A percentile compares a stretch with the other conserved stretches of the same genome.
Evolutionary conservation across 2,113 vertebrate species (phyloP).

Genomic region (Ictalurus punctatus): DNA sequence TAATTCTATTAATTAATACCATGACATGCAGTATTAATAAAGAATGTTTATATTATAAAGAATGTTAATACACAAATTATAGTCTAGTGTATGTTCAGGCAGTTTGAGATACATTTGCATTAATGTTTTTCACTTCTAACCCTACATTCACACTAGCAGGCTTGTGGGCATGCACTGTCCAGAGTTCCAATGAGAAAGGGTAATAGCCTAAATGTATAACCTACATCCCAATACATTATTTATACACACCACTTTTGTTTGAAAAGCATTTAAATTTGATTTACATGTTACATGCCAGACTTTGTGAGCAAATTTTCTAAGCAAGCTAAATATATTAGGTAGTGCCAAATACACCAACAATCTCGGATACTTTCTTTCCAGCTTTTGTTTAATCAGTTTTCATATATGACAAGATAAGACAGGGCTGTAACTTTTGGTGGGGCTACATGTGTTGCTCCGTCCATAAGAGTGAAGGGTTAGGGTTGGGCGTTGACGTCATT

Average conservation of each 20-base stretch:
- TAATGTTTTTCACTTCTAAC: neutral
- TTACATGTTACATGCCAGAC: neutral
- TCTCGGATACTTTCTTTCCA: neutral
- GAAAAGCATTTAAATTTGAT: neutral
- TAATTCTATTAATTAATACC: neutral
- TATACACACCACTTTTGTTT: neutral
- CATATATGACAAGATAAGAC: neutral
- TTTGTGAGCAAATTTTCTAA: neutral
- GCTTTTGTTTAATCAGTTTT: neutral
- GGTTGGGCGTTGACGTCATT: no score
- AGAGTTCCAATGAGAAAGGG: neutral
- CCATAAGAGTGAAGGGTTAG: no score
- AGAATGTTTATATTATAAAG: neutral
- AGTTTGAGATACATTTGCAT: neutral
- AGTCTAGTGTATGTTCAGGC: neutral
- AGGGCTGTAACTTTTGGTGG: no score
- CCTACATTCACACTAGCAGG: neutral
- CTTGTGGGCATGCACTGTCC: neutral
- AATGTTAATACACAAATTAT: neutral
- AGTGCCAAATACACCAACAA: neutral
- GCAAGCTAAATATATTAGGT: neutral
- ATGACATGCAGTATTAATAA: neutral
- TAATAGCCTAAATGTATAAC: neutral
- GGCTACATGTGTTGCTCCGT: no score
- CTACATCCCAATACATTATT: neutral